Evolutionary conservation across 2,113 vertebrate genomes (phyloP).

Genomic region (Alexandromys fortis): DNA sequence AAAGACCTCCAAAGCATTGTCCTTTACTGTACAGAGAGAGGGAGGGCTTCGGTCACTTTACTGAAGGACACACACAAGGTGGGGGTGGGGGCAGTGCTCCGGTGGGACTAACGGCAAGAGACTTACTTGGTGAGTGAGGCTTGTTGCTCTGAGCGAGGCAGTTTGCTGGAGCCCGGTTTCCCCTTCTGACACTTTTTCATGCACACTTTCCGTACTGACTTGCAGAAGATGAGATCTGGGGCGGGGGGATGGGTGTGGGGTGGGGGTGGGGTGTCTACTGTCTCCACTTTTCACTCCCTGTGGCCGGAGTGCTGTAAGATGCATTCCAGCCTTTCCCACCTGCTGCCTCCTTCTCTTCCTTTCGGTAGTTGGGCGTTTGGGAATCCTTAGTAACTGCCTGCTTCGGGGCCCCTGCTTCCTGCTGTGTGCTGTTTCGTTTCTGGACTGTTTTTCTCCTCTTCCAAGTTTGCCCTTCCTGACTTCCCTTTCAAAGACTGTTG

Average conservation of each 20-base stretch:
- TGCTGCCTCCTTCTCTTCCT: background rate
- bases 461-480: background rate
- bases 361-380: slow-evolving; percentile 58
- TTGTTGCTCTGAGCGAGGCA: background rate
- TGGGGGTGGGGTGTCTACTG: background rate
- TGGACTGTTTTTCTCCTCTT: background rate
- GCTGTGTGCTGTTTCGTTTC: slow-evolving; percentile 2
- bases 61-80: background rate
- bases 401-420: slow-evolving; percentile 7
- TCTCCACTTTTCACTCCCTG: background rate
- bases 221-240: background rate
- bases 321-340: background rate
- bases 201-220: background rate
- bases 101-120: background rate
- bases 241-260: background rate
- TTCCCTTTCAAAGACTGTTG: slow-evolving; percentile 11
- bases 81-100: background rate
- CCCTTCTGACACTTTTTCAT: background rate
- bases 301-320: background rate
- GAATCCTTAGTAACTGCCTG: slow-evolving; percentile 25
- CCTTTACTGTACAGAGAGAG: background rate
- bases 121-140: background rate
- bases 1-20: background rate
- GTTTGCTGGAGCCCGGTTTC: background rate
- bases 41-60: background rate